phyloP scores from a whole-genome alignment of 1,140 invertebrate species.

The Philaenus spumarius region DNA sequence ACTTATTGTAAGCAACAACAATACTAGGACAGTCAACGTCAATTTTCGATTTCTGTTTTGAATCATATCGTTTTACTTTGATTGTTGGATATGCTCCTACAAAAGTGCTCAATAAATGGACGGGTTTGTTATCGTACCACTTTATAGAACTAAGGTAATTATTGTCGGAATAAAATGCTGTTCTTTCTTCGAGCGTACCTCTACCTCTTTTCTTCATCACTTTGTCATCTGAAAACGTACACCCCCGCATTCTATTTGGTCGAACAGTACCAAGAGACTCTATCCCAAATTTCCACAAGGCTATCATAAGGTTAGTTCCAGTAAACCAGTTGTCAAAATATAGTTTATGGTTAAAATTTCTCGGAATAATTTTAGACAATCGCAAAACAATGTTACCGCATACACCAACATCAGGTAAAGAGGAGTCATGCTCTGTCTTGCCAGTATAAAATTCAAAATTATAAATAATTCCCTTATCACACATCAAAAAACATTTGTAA shows the following conservation, averaged over 20 bases:
- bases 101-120: background rate
- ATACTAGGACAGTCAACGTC: background rate
- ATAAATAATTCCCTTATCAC: background rate
- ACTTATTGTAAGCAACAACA: conserved; percentile 1
- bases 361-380: background rate
- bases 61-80: background rate
- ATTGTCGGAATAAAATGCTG: background rate
- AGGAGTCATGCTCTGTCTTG: background rate
- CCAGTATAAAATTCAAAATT: background rate
- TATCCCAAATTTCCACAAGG: conserved; percentile 1
- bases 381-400: background rate
- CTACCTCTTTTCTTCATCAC: background rate
- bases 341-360: background rate
- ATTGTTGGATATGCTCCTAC: background rate
- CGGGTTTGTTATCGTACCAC: background rate
- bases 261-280: background rate
- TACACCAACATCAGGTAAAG: background rate
- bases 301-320: background rate
- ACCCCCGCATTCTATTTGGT: background rate
- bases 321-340: background rate
- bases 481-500: too few species aligned
- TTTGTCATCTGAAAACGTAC: background rate
- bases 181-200: background rate
- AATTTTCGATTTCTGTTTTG: background rate
- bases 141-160: background rate